Evolutionary conservation across 2,888 invertebrate genomes (phyloP), one percentile per base, ranked within the genome.

Genomic region (Ectemnius continuus): DNA sequence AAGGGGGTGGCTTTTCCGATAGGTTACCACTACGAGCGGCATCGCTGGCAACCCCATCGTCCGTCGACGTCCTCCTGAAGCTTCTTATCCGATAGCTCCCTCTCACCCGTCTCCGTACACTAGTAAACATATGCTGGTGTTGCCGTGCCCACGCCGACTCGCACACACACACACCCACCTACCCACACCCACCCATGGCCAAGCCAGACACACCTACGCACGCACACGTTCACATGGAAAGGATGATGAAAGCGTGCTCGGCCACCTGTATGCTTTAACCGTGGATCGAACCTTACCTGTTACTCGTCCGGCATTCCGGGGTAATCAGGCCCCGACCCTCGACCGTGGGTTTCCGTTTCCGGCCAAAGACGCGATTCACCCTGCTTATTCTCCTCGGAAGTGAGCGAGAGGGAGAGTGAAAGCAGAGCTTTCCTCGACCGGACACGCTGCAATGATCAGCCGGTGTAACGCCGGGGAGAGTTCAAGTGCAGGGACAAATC

Each of bases 231-330:
- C 74, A 76, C 79, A 68, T 73, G 69, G 73, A 76, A 74, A 76
- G 75, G 75, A 75, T 80, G 77, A 75, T 81, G 83, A 83, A 81
- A 77, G 84, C 84, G 81, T 86, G 87, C 85, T 88, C 88, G 90
- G 88, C 90, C 90, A 90, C 90, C 90, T 90, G 90, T 90, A 90
- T 90, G 90, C 90, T 90, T 87, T 88, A 83, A 86, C 86, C 85
- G 85, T 85, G 87, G 87, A 88, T 89, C 86, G 88, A 89, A 87
- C 88, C 88, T 90, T 90, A 90, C 90, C 89, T 90, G 90, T 90
- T 90, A 90, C 90, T 88, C 88, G 84, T 82, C 83, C 85, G 83
- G 75, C 84, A 79, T 73, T 78, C 75, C 81, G 72, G 74, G 78
- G 82, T 81, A 79, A 76, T 70, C 76, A 66, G 73, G 73, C 77